Base-by-base conservation (phyloP, 2,888 invertebrate genomes). In the Schizotus pectinicornis region DNA sequence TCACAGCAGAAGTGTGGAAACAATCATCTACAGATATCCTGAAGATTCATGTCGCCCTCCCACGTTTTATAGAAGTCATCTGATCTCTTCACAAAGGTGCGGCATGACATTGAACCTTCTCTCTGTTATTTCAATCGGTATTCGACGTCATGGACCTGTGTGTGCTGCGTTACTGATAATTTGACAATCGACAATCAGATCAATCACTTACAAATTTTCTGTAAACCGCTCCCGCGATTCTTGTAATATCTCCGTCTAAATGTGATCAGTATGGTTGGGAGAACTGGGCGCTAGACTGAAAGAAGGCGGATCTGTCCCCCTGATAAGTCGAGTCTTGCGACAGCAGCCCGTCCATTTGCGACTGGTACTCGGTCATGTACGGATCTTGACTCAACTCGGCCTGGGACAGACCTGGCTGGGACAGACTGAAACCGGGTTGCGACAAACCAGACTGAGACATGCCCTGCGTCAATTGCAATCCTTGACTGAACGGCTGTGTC, bases 281-380 rank as follows among this genome's bases (percentile, higher is more conserved):
- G 81, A 86, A 85, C 70, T 84, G 83, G 81, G 87, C 83, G 81
- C 85, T 82, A 41, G 82, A 80, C 81, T 86, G 85, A 82, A 87
- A 81, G 76, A 78, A 79, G 53, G 73, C 82, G 74, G 78, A 82
- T 77, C 89, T 79, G 68, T 83, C 83, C 60, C 83, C 80, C 69
- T 80, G 79, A 65, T 80, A 80, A 36, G 79, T 80, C n/a, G 79
- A 79, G 65, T 77, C 96, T 83, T 97, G 97, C 46, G 96, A 97
- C 72, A 97, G 83, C 73, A 97, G 86, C 53, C 94, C 95, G 79
- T 97, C 97, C 83, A 95, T 93, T 83, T 97, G 96, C 48, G 95
- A 95, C 75, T 92, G 92, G 79, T 91, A 91, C 79, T 94, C 94
- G 49, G 89, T 88, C 79, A 91, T 87, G 77, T 90, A 88, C 58